A percentile compares a stretch with the other conserved stretches of the same genome.
These are phyloP conservation scores for Homarus gammarus DNA, from an alignment of 2,888 invertebrate genomes.

Conservation along the genomic window DNA sequence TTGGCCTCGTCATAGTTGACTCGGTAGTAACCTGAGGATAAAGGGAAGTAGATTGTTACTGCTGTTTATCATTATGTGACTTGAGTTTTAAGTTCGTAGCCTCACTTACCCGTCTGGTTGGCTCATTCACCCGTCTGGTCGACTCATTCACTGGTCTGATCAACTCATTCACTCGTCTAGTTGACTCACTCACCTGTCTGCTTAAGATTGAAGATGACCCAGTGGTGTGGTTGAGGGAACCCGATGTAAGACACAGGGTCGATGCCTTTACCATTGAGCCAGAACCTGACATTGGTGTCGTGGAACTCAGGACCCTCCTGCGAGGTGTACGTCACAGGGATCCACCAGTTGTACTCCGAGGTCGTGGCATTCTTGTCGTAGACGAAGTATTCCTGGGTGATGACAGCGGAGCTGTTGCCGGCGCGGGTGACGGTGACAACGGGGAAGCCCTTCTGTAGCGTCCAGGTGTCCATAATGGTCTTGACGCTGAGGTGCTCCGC, in stretches of 20 bases:
- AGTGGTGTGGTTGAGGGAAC: slow-evolving; percentile 78
- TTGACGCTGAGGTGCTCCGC: slow-evolving; percentile 84
- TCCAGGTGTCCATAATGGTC: slow-evolving; percentile 90
- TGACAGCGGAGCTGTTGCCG: slow-evolving; percentile 82
- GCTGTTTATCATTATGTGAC: too few species aligned
- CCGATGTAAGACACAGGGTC: neutral
- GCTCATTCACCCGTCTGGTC: too few species aligned
- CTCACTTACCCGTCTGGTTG: neutral
- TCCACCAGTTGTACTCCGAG: slow-evolving; percentile 82
- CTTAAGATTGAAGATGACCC: slow-evolving; percentile 89
- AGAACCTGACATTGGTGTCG: slow-evolving; percentile 81
- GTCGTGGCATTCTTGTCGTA: slow-evolving; percentile 79
- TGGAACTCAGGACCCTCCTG: slow-evolving; percentile 81
- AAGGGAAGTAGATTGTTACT: too few species aligned
- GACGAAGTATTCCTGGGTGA: slow-evolving; percentile 85
- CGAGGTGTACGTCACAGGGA: slow-evolving; percentile 84
- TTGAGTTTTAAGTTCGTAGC: neutral
- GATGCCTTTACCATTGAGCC: slow-evolving; percentile 79
- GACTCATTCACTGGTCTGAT: too few species aligned
- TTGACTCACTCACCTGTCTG: slow-evolving; percentile 83
- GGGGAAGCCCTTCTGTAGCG: slow-evolving; percentile 88
- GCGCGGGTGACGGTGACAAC: slow-evolving; percentile 85
- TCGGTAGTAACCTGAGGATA: slow-evolving; percentile 78
- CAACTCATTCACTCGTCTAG: too few species aligned
- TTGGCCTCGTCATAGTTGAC: slow-evolving; percentile 89